These are phyloP conservation scores for Brachyrhaphis roseni DNA, from an alignment of 2,797 vertebrate genomes.

Conservation along the genomic window DNA sequence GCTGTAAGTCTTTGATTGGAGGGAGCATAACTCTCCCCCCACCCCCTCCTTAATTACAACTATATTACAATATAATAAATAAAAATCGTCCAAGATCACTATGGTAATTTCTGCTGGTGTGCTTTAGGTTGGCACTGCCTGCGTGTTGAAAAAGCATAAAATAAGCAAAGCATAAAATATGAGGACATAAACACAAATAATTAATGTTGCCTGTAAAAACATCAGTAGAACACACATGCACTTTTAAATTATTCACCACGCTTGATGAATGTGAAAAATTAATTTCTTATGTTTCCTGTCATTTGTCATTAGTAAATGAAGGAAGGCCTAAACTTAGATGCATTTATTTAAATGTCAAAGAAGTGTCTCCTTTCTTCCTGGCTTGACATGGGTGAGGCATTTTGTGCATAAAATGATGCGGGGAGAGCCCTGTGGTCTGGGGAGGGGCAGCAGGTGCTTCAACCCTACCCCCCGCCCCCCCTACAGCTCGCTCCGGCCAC, in stretches of 20 bases:
- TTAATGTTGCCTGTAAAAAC: neutral
- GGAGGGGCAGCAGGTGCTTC: conserved; percentile 83
- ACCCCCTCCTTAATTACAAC: accelerated
- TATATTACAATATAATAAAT: neutral
- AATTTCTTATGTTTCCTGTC: neutral
- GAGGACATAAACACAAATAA: conserved; percentile 6
- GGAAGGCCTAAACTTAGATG: neutral
- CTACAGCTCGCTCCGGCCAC: conserved; percentile 47
- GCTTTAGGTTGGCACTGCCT: neutral
- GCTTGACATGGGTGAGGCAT: conserved; percentile 41
- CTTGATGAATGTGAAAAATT: neutral
- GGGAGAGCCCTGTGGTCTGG: conserved; percentile 63
- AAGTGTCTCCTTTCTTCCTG: conserved; percentile 42
- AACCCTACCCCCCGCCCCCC: conserved; percentile 45
- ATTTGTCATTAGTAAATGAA: neutral
- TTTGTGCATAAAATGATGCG: conserved; percentile 60
- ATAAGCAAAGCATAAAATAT: conserved; percentile 5
- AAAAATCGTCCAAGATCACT: neutral
- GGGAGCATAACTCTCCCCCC: neutral
- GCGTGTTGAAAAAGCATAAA: neutral
- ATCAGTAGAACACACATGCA: neutral
- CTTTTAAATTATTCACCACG: neutral
- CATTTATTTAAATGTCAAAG: conserved; percentile 18
- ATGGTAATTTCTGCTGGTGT: neutral
- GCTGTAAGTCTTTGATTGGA: neutral